phyloP scores from a whole-genome alignment of 2,113 vertebrate genomes.

The Argyrosomus japonicus region DNA sequence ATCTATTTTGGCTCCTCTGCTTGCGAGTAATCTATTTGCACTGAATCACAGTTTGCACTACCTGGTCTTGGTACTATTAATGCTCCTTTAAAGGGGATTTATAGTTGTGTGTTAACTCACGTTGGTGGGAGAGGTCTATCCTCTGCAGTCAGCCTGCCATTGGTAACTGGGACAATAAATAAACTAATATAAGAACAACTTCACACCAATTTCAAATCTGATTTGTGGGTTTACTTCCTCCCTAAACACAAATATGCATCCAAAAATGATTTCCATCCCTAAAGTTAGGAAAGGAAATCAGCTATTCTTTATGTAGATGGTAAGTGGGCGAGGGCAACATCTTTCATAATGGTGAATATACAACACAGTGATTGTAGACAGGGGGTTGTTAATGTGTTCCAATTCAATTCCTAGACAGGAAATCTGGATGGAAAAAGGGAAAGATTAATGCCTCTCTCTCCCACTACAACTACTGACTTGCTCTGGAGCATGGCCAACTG shows the following conservation, averaged over 20 bases:
- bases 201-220: too few species aligned
- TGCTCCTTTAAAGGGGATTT: background rate
- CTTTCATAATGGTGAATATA: background rate
- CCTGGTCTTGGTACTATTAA: background rate
- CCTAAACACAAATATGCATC: too few species aligned
- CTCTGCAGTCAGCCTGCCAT: background rate
- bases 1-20: background rate
- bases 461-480: background rate
- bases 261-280: too few species aligned
- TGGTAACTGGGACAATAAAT: background rate
- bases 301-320: background rate
- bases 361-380: background rate
- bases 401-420: constrained; percentile 6
- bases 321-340: background rate
- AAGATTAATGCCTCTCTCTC: constrained; percentile 9
- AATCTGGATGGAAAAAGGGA: background rate
- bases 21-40: too few species aligned
- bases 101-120: background rate
- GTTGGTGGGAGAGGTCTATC: too few species aligned
- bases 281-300: background rate
- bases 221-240: too few species aligned
- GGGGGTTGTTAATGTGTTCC: constrained; percentile 1
- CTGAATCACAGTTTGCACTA: background rate
- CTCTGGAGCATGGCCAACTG: background rate
- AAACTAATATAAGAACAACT: too few species aligned